Evolutionary conservation across 2,113 vertebrate species (phyloP).

Genomic region (Genyomyrus donnyi): DNA sequence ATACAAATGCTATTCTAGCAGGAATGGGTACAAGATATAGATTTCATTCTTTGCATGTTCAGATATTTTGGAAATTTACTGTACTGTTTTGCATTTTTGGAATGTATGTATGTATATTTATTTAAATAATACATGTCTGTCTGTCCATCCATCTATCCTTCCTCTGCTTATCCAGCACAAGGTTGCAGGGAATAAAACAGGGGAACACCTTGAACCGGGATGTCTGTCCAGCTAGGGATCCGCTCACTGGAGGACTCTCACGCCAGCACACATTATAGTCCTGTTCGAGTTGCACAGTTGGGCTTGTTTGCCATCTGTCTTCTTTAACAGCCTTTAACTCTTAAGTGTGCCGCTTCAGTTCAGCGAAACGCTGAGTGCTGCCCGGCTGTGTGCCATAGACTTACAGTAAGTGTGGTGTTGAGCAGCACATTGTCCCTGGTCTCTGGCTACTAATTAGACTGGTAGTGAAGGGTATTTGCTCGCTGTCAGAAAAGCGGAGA

Average conservation of each 20-base stretch:
- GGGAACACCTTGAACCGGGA: background rate
- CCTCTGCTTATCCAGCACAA: background rate
- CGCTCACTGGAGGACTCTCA: background rate
- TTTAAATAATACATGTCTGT: background rate
- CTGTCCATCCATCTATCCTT: background rate
- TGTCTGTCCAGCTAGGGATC: background rate
- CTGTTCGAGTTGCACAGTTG: background rate
- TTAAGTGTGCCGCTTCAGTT: background rate
- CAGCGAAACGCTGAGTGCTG: background rate
- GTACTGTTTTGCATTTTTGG: background rate
- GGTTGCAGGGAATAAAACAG: background rate
- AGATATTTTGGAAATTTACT: background rate
- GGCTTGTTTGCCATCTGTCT: conserved; percentile 14
- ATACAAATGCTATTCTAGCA: background rate
- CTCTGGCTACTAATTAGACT: conserved; percentile 6
- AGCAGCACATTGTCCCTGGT: conserved; percentile 5
- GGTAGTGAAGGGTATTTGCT: conserved; percentile 1
- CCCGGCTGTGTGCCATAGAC: background rate
- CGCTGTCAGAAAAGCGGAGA: conserved; percentile 1
- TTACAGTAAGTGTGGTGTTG: background rate
- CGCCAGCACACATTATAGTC: background rate
- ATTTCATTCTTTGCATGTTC: background rate
- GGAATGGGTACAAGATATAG: background rate
- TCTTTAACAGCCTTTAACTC: conserved; percentile 7
- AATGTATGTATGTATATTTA: background rate